These are phyloP conservation scores for Geococcyx californianus DNA, from an alignment of 2,113 vertebrate species.

Conservation along the genomic window DNA sequence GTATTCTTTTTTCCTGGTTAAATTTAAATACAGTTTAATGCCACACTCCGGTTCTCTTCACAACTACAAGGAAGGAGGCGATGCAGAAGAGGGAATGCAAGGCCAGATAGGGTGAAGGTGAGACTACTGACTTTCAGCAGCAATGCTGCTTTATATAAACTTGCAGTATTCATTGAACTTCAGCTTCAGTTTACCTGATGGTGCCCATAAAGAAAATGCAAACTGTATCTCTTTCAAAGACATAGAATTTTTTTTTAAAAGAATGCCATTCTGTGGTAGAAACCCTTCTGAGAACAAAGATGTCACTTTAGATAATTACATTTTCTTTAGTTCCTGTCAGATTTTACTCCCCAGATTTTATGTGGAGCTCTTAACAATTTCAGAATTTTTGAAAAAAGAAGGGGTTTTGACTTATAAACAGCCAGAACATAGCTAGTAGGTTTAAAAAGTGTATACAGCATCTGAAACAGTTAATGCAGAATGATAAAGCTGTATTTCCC, in stretches of 20 bases:
- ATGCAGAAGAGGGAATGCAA: not conserved
- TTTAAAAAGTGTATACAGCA: not conserved
- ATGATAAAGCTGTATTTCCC: slow-evolving; percentile 4
- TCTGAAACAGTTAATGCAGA: slow-evolving; percentile 33
- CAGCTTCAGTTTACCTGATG: not conserved
- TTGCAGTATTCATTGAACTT: not conserved
- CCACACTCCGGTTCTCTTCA: not conserved
- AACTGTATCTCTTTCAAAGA: not conserved
- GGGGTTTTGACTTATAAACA: not conserved
- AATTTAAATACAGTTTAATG: not conserved
- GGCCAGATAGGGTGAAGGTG: not conserved
- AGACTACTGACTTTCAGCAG: not conserved
- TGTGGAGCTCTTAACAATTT: not conserved
- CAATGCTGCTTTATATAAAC: not conserved
- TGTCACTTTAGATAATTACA: not conserved
- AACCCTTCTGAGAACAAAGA: not conserved
- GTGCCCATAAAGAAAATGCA: not conserved
- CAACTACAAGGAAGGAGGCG: not conserved
- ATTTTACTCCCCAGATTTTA: not conserved
- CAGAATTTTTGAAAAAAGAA: not conserved
- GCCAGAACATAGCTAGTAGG: not conserved
- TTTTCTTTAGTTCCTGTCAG: not conserved
- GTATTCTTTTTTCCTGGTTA: not conserved
- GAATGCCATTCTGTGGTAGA: rapidly evolving
- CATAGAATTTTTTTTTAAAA: not conserved